Conservation (phyloP, 2,797 vertebrate species). For the Paratrypauchen microcephalus region DNA sequence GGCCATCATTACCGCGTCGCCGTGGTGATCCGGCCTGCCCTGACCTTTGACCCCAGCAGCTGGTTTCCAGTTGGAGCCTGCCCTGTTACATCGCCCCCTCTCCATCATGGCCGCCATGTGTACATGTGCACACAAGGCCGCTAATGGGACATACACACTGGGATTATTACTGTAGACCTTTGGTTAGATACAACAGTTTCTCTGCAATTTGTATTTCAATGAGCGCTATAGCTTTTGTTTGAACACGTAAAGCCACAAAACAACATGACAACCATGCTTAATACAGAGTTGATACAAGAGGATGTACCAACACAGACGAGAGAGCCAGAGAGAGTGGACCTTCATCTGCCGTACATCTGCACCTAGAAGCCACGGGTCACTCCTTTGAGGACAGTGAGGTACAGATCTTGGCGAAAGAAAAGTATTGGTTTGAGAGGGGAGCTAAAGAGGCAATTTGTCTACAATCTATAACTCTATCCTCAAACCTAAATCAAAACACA, state of each 20-base stretch:
- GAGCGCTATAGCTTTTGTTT: neutral
- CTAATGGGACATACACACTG: constrained; percentile 30
- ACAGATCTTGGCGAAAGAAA: too few relatives aligned
- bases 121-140: constrained; percentile 27
- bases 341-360: too few relatives aligned
- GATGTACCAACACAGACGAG: too few relatives aligned
- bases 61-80: constrained; percentile 50
- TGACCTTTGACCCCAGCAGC: constrained; percentile 53
- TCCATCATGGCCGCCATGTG: constrained; percentile 53
- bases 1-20: constrained; percentile 47
- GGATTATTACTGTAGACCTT: neutral
- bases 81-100: constrained; percentile 35
- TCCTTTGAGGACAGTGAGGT: too few relatives aligned
- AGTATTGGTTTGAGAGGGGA: too few relatives aligned
- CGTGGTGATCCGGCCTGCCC: constrained; percentile 31
- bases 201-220: neutral
- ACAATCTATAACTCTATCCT: too few relatives aligned
- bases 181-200: neutral
- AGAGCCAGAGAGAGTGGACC: too few relatives aligned
- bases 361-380: too few relatives aligned
- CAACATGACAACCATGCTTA: neutral
- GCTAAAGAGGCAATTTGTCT: too few relatives aligned
- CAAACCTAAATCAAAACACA: too few relatives aligned
- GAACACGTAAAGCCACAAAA: neutral
- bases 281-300: neutral